Conservation (phyloP, 2,888 invertebrate species). For the Hypselothyrea guttata region DNA sequence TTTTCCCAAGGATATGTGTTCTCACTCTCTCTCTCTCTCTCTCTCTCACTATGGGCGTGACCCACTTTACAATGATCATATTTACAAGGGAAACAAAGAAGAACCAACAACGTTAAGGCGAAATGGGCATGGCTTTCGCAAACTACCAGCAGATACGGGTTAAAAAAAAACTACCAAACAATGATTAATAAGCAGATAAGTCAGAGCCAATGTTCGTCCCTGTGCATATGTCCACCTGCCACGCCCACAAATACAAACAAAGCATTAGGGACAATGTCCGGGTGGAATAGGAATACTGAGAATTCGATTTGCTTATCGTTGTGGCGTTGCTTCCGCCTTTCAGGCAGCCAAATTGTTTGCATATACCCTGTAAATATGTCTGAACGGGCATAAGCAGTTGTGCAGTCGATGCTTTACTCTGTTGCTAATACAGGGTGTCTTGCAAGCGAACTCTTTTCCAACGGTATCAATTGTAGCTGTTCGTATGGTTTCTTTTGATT, state of each 20-base stretch:
- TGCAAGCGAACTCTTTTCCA: not conserved
- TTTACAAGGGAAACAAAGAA: constrained; percentile 28
- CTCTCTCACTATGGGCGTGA: constrained; percentile 35
- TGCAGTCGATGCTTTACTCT: not conserved
- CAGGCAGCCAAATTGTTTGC: constrained; percentile 18
- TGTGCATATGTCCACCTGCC: constrained; percentile 7
- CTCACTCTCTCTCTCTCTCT: not conserved
- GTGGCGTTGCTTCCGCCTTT: constrained; percentile 28
- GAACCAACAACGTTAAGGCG: constrained; percentile 12
- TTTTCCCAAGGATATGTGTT: constrained; percentile 33
- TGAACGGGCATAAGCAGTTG: not conserved
- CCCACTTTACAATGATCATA: constrained; percentile 37
- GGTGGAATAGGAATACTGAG: constrained; percentile 8
- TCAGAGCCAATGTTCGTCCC: constrained; percentile 23
- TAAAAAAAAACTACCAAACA: constrained; percentile 17
- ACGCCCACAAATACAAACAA: constrained; percentile 27
- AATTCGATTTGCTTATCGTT: constrained; percentile 38
- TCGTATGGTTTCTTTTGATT: not conserved
- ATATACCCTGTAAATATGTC: not conserved
- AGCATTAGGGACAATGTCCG: constrained; percentile 2
- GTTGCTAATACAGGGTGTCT: not conserved
- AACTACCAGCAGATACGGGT: constrained; percentile 19
- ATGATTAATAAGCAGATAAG: constrained; percentile 26
- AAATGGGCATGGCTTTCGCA: constrained; percentile 26
- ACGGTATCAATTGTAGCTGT: not conserved